Conservation (phyloP, 1,140 invertebrate genomes). For the Calosoma granatense region DNA sequence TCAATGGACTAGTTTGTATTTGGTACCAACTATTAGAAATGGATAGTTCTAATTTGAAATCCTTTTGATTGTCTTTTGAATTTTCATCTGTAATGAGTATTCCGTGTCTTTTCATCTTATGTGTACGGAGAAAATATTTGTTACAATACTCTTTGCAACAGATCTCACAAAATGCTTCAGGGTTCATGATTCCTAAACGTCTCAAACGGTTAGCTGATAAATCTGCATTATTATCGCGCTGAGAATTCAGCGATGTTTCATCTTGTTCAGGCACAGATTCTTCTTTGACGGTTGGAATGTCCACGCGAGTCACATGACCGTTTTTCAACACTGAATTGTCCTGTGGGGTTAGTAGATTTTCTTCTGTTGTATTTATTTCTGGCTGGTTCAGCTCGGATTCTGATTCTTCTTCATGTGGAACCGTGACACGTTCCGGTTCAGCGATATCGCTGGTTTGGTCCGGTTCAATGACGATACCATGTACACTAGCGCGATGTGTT, state of each 20-base stretch:
- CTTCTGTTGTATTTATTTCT: neutral
- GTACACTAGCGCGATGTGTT: slow-evolving; percentile 40
- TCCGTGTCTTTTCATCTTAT: slow-evolving; percentile 78
- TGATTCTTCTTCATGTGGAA: neutral
- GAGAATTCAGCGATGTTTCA: slow-evolving; percentile 47
- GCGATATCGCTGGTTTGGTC: slow-evolving; percentile 11
- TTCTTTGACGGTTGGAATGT: slow-evolving; percentile 40
- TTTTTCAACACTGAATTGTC: neutral
- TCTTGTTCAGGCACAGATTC: slow-evolving; percentile 44
- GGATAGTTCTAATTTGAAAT: slow-evolving; percentile 33
- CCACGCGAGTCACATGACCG: slow-evolving; percentile 24
- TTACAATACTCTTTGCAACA: slow-evolving; percentile 94
- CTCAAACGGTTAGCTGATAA: slow-evolving; percentile 57
- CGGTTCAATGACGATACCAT: slow-evolving; percentile 24
- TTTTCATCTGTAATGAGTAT: slow-evolving; percentile 47
- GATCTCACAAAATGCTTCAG: slow-evolving; percentile 85
- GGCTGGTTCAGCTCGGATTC: neutral
- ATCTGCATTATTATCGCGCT: slow-evolving; percentile 52
- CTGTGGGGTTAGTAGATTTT: neutral
- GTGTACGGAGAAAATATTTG: slow-evolving; percentile 86
- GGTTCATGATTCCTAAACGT: slow-evolving; percentile 69
- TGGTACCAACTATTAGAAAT: slow-evolving; percentile 31
- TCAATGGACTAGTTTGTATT: slow-evolving; percentile 49
- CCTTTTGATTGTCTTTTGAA: slow-evolving; percentile 35
- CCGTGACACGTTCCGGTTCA: slow-evolving; percentile 27